Percentiles rank a stretch among this genome's conserved stretches.
These are phyloP conservation scores for Drosophila tristis DNA, from an alignment of 1,140 invertebrate genomes.

Conservation along the genomic window DNA sequence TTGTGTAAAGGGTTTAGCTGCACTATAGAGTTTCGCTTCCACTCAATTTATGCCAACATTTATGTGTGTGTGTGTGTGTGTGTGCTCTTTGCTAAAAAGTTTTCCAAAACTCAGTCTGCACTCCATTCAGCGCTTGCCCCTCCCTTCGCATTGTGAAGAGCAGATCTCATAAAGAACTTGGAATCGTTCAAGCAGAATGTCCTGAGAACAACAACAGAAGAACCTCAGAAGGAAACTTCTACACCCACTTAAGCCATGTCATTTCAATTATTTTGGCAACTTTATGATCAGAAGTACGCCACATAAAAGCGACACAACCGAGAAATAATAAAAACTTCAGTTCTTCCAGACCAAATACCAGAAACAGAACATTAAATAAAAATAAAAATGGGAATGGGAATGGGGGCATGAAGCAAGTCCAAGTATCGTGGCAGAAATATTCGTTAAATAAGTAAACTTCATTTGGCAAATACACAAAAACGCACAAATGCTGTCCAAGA, in stretches of 20 bases:
- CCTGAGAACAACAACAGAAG: slow-evolving; percentile 26
- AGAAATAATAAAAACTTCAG: slow-evolving; percentile 62
- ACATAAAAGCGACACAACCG: slow-evolving; percentile 63
- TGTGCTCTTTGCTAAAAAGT: slow-evolving; percentile 9
- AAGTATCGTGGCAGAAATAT: not conserved
- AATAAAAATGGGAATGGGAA: slow-evolving; percentile 11
- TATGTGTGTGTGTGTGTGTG: too few species aligned
- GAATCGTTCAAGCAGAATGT: slow-evolving; percentile 27
- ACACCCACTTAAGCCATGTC: slow-evolving; percentile 56
- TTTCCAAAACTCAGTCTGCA: slow-evolving; percentile 2
- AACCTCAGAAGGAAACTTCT: slow-evolving; percentile 22
- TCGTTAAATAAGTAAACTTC: slow-evolving; percentile 70
- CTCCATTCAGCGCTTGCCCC: not conserved
- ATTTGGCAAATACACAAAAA: slow-evolving; percentile 47
- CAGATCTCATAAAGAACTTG: slow-evolving; percentile 42
- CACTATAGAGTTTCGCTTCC: too few species aligned
- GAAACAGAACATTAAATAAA: slow-evolving; percentile 21
- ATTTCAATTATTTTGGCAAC: slow-evolving; percentile 72
- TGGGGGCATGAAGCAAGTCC: not conserved
- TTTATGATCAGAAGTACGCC: slow-evolving; percentile 51
- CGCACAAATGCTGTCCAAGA: slow-evolving; percentile 27
- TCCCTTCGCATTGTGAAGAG: slow-evolving; percentile 13
- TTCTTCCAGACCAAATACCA: slow-evolving; percentile 41
- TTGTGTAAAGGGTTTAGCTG: too few species aligned
- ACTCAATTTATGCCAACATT: too few species aligned